Evolutionary conservation across 2,113 vertebrate species (phyloP), one percentile per base, ranked within the genome.

Genomic region (Synchiropus splendidus): DNA sequence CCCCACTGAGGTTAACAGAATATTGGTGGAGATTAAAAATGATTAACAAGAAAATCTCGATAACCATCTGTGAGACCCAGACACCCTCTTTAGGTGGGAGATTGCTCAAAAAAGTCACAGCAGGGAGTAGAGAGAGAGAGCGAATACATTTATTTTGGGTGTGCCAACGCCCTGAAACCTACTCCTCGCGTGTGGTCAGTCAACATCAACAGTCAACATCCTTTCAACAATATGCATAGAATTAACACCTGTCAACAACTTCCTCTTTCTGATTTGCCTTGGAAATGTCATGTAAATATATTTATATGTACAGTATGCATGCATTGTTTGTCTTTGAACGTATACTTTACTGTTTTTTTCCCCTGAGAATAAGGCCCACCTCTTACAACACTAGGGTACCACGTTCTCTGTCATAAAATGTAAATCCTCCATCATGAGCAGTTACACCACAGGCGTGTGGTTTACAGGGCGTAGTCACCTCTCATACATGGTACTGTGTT

Each of bases 401-500:
- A 27, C 21, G 8, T 41, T 32, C n/a, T 47, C 14, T 36, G 16
- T 58, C 36, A 57, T 39, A 33, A 41, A 21, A 39, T 18, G 21
- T 5, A 27, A 27, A 27, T 27, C 21, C 21, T 5, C 21, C 21
- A 27, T 27, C 21, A 27, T 27, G 21, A 27, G 41, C 18, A 47
- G 16, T 30, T 35, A 50, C 54, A 49, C 36, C 36, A 34, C 34
- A 49, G 39, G 35, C 44, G 44, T 64, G 64, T 78, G 81, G 83
- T 81, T 64, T 49, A 77, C 81, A 84, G 81, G 85, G 85, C 12
- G 82, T 81, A 63, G 60, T 17, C 74, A 16, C 51, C 48, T 52
- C 27, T 49, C 21, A 54, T 61, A 13, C 58, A 75, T 68, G 73
- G 66, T 82, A 61, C 61, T 63, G 30, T 38, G 45, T 47, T 43